Evolutionary conservation across 2,797 vertebrate genomes (phyloP).

Genomic region (Triplophysa bombifrons): DNA sequence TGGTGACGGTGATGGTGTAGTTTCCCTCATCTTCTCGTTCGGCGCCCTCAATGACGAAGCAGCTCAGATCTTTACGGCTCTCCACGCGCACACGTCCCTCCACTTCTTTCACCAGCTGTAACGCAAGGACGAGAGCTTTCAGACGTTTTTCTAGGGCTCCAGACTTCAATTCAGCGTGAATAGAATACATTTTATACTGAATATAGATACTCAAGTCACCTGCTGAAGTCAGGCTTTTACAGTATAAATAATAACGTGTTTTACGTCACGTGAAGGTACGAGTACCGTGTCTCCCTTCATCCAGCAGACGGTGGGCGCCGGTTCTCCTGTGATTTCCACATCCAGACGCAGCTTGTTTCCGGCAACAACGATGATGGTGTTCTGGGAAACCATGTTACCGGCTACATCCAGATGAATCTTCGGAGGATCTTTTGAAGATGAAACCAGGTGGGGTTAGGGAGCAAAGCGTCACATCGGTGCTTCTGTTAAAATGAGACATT

Average conservation of each 20-base stretch:
- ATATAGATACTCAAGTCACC: too few species aligned
- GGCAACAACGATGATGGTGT: slow-evolving; percentile 89
- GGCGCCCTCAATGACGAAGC: slow-evolving; percentile 88
- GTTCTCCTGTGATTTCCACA: slow-evolving; percentile 88
- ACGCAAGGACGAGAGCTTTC: not conserved
- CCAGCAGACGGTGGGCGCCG: slow-evolving; percentile 83
- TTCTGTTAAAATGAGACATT: too few species aligned
- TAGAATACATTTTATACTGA: not conserved
- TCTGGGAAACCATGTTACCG: slow-evolving; percentile 84
- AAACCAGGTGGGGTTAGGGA: not conserved
- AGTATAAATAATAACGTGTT: not conserved
- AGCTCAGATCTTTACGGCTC: slow-evolving; percentile 78
- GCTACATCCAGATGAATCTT: slow-evolving; percentile 92
- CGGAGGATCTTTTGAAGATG: slow-evolving; percentile 81
- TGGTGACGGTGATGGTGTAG: slow-evolving; percentile 86
- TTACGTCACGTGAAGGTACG: not conserved
- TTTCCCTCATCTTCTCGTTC: slow-evolving; percentile 83
- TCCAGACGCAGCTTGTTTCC: slow-evolving; percentile 92
- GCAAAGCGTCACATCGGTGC: too few species aligned
- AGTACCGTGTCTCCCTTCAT: slow-evolving; percentile 76
- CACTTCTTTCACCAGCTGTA: slow-evolving; percentile 67
- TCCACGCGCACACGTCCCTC: slow-evolving; percentile 82
- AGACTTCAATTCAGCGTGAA: not conserved
- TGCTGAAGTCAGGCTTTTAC: too few species aligned
- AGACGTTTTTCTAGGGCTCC: not conserved